Evolutionary conservation across 1,140 invertebrate genomes (phyloP).

Genomic region (Bombus sylvicola): DNA sequence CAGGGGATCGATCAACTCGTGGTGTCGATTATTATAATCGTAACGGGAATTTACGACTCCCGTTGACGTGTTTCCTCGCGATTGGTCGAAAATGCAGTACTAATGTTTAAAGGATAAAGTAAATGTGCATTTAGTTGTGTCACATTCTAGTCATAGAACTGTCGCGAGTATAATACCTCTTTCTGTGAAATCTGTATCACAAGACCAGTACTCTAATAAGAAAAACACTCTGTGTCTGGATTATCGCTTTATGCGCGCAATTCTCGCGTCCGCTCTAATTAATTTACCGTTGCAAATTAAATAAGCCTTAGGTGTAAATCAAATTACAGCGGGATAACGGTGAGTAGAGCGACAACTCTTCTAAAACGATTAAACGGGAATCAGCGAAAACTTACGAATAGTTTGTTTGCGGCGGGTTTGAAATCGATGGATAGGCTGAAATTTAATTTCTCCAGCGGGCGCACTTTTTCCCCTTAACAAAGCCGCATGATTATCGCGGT

Average conservation of each 20-base stretch:
- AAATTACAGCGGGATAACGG: neutral
- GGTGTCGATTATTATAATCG: too few species aligned
- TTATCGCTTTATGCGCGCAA: neutral
- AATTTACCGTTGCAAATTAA: neutral
- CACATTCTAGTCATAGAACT: too few species aligned
- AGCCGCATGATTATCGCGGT: conserved; percentile 23
- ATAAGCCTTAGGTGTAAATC: neutral
- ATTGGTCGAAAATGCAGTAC: too few species aligned
- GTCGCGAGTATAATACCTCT: too few species aligned
- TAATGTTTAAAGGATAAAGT: neutral
- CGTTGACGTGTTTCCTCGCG: too few species aligned
- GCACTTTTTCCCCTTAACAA: too few species aligned
- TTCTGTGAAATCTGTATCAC: too few species aligned
- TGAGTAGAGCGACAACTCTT: neutral
- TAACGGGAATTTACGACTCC: too few species aligned
- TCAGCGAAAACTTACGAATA: neutral
- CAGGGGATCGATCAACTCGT: too few species aligned
- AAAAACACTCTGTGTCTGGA: neutral
- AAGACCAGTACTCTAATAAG: neutral
- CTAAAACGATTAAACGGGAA: neutral
- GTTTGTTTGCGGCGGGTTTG: neutral
- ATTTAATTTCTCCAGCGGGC: conserved; percentile 20
- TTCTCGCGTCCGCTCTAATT: neutral
- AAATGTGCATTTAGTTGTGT: neutral
- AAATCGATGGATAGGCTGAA: neutral